Evolutionary conservation across 2,888 invertebrate species (phyloP).

Genomic region (Xestia rhomboidea): DNA sequence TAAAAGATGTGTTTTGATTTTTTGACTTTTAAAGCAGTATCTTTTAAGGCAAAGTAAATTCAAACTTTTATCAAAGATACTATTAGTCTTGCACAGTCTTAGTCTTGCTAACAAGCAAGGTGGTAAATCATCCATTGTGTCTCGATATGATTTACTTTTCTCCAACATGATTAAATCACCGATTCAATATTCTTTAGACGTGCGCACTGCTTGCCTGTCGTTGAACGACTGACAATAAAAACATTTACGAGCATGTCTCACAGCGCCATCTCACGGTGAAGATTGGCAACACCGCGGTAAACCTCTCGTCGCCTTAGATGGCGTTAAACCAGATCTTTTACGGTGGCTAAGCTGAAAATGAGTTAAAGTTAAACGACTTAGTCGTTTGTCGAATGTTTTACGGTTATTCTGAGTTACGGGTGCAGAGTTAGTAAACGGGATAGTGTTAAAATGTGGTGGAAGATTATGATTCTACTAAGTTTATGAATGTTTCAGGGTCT

Average conservation of each 20-base stretch:
- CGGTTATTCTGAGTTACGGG: conserved; percentile 67
- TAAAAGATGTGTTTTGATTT: neutral
- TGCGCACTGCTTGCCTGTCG: conserved; percentile 68
- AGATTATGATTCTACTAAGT: conserved; percentile 45
- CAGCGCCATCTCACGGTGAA: conserved; percentile 84
- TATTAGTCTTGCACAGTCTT: too few relatives aligned
- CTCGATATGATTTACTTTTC: conserved; percentile 10
- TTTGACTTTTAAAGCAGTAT: neutral
- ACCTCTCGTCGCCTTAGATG: conserved; percentile 72
- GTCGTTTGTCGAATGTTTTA: conserved; percentile 80
- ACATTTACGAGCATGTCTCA: conserved; percentile 81
- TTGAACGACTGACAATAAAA: conserved; percentile 79
- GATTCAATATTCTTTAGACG: conserved; percentile 66
- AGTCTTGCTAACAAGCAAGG: neutral
- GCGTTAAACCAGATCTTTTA: conserved; percentile 83
- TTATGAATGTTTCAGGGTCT: conserved; percentile 33
- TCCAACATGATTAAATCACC: conserved; percentile 25
- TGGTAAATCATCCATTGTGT: neutral
- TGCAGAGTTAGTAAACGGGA: conserved; percentile 56
- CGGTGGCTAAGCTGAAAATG: conserved; percentile 77
- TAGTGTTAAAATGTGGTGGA: conserved; percentile 52
- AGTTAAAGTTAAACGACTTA: conserved; percentile 84
- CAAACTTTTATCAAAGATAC: neutral
- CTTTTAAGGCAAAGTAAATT: neutral
- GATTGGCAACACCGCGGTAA: conserved; percentile 82